phyloP scores from a whole-genome alignment of 2,113 vertebrate species.

The Zeus faber region DNA sequence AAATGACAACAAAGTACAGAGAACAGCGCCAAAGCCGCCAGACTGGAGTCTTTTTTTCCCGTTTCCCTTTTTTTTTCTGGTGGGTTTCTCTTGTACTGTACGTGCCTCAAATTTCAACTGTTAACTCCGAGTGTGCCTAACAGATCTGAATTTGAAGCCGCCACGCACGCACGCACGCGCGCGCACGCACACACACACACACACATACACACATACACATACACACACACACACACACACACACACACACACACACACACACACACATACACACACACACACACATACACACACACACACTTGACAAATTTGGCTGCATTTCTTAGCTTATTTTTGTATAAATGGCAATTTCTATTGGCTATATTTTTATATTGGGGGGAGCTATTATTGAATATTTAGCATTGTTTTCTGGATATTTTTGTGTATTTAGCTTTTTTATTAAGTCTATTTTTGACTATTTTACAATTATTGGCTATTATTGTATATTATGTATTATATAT shows the following conservation, averaged over 20 bases:
- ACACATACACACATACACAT: slow-evolving; percentile 23
- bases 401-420: too few species aligned
- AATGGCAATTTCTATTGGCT: too few species aligned
- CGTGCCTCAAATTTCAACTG: slow-evolving; percentile 67
- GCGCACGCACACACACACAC: slow-evolving; percentile 25
- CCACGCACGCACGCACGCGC: background rate
- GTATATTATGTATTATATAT: too few species aligned
- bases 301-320: background rate
- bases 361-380: too few species aligned
- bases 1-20: slow-evolving; percentile 58
- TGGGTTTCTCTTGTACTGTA: slow-evolving; percentile 60
- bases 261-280: slow-evolving; percentile 27
- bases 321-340: too few species aligned
- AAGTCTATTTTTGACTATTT: too few species aligned
- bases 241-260: slow-evolving; percentile 23
- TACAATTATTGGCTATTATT: too few species aligned
- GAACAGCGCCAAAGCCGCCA: slow-evolving; percentile 65
- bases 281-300: background rate
- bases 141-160: slow-evolving; percentile 44
- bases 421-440: too few species aligned
- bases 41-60: slow-evolving; percentile 39
- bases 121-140: slow-evolving; percentile 55
- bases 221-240: background rate
- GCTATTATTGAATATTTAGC: too few species aligned
- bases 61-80: slow-evolving; percentile 25